Evolutionary conservation across 2,888 invertebrate species (phyloP), one percentile per base, ranked within the genome.

Genomic region (Pollenia labialis): DNA sequence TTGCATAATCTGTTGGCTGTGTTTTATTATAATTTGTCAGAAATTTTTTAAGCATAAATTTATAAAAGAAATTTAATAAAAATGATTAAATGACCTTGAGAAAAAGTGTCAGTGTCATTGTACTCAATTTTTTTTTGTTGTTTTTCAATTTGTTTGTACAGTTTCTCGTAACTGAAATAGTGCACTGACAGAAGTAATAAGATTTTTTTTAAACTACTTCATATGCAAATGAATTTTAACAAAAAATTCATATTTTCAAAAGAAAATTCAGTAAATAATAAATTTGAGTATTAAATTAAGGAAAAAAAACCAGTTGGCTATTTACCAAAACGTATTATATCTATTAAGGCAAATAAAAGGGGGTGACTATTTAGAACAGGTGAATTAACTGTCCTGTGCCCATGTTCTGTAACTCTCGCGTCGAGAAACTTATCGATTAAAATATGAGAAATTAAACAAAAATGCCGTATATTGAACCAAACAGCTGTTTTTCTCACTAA

Each of bases 71-170:
- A 81, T 46, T 60, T 54, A 14, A 82, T 52, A 76, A 32, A 52
- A 75, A 68, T 60, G 11, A 46, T 69, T 11, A 3, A 12, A 11
- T 62, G 84, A 84, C 87, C 87, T 87, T 87, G 87, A 72, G 23
- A 60, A 81, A 76, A 77, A 76, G 71, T 81, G 84, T 75, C 81
- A 77, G 81, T 81, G 84, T 84, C 84, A 77, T 76, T 84, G 86
- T 76, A 72, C 80, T 14, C 66, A 75, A 46, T 58, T 54, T 58
- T 9, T 42, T 44, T 11, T 23, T n/a, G 3, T 23, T 56, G 4
- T 32, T 44, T 1, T 32, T 32, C 32, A 32, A 32, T 32, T 32
- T 32, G 32, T 32, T 32, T 32, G 32, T 32, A 23, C 60, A 62
- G 50, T 16, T 48, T 62, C 64, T 7, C 23, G 9, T 50, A n/a